Conservation (phyloP, 2,888 invertebrate genomes). For the Helicoverpa assulta region DNA sequence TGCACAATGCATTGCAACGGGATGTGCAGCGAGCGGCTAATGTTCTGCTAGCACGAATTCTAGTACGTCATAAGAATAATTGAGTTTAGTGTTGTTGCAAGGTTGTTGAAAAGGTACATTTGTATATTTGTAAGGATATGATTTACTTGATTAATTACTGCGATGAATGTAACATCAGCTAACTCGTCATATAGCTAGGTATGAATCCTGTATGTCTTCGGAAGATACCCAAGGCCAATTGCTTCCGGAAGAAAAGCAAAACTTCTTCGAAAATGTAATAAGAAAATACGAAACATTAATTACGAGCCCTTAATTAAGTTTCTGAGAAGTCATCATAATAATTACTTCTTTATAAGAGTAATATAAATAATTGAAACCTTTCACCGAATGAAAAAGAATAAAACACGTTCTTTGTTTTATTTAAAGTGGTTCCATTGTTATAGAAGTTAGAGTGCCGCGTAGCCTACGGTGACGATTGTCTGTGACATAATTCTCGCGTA, state of each 20-base stretch:
- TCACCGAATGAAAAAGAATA: conserved; percentile 15
- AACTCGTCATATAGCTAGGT: too few species aligned
- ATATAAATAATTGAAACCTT: conserved; percentile 38
- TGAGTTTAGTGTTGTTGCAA: not conserved
- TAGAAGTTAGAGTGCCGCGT: conserved; percentile 6
- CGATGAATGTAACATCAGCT: too few species aligned
- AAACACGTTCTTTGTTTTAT: conserved; percentile 39
- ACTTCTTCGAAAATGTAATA: not conserved
- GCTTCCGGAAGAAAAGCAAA: not conserved
- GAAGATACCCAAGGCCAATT: too few species aligned
- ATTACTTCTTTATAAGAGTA: not conserved
- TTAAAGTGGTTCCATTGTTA: conserved; percentile 25
- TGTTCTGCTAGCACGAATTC: conserved; percentile 42
- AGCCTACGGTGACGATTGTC: conserved; percentile 37
- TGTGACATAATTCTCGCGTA: conserved; percentile 28
- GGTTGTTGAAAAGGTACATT: not conserved
- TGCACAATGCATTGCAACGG: conserved; percentile 53
- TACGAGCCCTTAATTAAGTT: not conserved
- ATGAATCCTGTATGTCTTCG: too few species aligned
- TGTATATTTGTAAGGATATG: not conserved
- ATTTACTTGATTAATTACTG: not conserved
- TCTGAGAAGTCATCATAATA: not conserved
- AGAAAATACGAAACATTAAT: not conserved
- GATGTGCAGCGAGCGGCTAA: conserved; percentile 29
- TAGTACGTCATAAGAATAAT: conserved; percentile 23